Conservation (phyloP, 2,888 invertebrate genomes). For the Cheilosia soror region DNA sequence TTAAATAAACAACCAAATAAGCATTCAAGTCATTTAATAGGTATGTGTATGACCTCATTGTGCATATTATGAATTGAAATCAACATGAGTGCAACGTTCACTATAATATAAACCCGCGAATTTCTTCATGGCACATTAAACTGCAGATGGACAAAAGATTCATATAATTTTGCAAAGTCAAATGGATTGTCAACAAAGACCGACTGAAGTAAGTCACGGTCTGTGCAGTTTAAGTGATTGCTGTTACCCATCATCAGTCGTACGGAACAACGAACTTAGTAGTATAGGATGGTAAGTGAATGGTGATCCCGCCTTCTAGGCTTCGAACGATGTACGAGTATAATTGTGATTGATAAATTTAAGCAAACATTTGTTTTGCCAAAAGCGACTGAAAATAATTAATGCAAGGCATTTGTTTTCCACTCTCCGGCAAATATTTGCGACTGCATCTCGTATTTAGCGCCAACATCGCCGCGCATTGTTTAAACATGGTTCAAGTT, state of each 20-base stretch:
- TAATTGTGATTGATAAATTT: constrained; percentile 46
- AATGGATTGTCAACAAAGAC: constrained; percentile 70
- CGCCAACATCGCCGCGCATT: constrained; percentile 15
- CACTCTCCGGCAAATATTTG: constrained; percentile 17
- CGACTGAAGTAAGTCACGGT: constrained; percentile 63
- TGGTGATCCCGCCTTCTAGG: constrained; percentile 3
- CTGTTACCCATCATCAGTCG: constrained; percentile 64
- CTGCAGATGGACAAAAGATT: constrained; percentile 61
- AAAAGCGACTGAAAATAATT: constrained; percentile 20
- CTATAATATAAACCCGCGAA: constrained; percentile 5
- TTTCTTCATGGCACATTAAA: constrained; percentile 61
- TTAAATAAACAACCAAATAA: too few relatives aligned
- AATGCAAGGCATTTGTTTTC: constrained; percentile 33
- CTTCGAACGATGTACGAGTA: background rate
- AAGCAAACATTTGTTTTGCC: constrained; percentile 12
- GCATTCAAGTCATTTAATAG: too few relatives aligned
- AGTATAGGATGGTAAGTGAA: background rate
- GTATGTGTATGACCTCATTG: background rate
- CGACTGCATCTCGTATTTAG: constrained; percentile 9
- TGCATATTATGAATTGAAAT: constrained; percentile 22
- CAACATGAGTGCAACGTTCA: constrained; percentile 35
- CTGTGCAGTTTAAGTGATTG: constrained; percentile 67
- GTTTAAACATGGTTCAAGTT: constrained; percentile 36
- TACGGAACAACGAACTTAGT: constrained; percentile 23
- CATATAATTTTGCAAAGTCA: constrained; percentile 55